Conservation (phyloP, 2,113 vertebrate species). For the Deroptyus accipitrinus region DNA sequence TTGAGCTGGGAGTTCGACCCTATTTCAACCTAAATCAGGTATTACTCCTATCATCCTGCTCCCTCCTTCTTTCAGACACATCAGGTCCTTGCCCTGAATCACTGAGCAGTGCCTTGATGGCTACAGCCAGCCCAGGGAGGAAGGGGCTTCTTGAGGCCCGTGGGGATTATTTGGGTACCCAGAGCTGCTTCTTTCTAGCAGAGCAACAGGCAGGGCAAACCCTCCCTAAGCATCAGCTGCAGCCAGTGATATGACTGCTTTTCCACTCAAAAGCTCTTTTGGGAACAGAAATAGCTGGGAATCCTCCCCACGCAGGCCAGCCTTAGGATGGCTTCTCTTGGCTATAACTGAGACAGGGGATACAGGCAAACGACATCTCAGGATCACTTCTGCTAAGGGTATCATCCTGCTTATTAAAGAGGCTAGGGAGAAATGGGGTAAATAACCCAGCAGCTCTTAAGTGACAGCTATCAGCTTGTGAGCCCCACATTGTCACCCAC, state of each 20-base stretch:
- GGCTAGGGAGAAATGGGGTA: not conserved
- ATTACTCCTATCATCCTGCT: fast-evolving
- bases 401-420: not conserved
- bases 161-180: not conserved
- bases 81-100: not conserved
- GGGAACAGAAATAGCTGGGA: not conserved
- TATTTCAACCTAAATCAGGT: not conserved
- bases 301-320: not conserved
- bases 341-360: not conserved
- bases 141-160: not conserved
- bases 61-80: not conserved
- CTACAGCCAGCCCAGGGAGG: not conserved
- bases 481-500: not conserved
- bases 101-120: not conserved
- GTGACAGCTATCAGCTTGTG: not conserved
- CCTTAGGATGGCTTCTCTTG: not conserved
- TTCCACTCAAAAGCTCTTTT: not conserved
- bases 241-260: not conserved
- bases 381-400: not conserved
- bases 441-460: not conserved
- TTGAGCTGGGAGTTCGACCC: not conserved
- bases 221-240: not conserved
- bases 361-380: not conserved
- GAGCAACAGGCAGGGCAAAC: not conserved
- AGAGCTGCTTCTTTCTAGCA: not conserved